Evolutionary conservation across 2,113 vertebrate genomes (phyloP).

Genomic region (Danionella cerebrum): DNA sequence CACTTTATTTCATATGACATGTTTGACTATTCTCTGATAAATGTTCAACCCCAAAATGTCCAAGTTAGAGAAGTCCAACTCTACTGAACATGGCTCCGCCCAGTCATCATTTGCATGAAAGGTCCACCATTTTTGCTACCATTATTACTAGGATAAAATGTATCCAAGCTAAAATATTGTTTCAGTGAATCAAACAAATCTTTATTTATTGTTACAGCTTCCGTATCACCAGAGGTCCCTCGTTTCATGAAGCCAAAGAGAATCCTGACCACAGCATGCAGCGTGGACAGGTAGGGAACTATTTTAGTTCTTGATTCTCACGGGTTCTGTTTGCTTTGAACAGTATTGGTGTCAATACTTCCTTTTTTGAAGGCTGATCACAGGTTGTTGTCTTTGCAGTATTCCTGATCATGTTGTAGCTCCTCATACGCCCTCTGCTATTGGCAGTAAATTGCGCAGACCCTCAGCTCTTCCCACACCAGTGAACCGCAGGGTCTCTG

Average conservation of each 20-base stretch:
- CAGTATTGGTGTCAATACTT: no score
- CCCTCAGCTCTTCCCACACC: slow-evolving; percentile 74
- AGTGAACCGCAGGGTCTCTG: slow-evolving; percentile 48
- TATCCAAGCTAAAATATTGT: neutral
- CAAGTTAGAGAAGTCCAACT: no score
- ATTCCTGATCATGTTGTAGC: slow-evolving; percentile 44
- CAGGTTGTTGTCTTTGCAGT: slow-evolving; percentile 44
- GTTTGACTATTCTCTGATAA: no score
- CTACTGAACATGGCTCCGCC: no score
- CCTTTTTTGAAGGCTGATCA: neutral
- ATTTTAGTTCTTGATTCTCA: neutral
- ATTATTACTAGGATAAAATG: neutral
- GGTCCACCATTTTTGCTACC: no score
- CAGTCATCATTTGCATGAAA: no score
- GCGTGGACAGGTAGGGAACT: slow-evolving; percentile 65
- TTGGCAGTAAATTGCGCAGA: slow-evolving; percentile 50
- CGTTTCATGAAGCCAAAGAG: slow-evolving; percentile 53
- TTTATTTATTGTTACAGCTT: slow-evolving; percentile 30
- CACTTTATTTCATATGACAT: no score
- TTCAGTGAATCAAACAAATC: neutral
- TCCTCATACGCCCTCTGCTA: slow-evolving; percentile 44
- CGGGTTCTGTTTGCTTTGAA: no score
- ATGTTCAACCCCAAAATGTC: no score
- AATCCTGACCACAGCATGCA: slow-evolving; percentile 48
- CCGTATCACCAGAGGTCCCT: slow-evolving; percentile 43